Evolutionary conservation across 2,113 vertebrate genomes (phyloP).

Genomic region (Zosterops lateralis): DNA sequence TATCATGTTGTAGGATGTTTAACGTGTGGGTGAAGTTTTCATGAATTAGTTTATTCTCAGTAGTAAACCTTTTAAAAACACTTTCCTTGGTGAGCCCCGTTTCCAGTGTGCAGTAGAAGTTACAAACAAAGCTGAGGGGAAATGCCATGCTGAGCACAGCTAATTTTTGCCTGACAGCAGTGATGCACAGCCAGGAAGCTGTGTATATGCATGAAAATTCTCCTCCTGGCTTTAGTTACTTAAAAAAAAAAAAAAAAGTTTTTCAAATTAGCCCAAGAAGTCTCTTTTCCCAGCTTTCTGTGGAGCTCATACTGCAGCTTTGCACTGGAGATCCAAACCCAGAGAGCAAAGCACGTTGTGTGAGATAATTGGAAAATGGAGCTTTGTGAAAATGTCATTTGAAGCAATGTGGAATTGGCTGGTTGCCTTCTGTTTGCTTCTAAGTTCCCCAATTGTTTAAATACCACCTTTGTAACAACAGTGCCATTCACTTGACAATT

Average conservation of each 20-base stretch:
- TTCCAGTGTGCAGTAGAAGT: neutral
- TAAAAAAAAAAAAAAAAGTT: neutral
- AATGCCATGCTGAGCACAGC: neutral
- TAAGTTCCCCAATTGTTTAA: slow-evolving; percentile 6
- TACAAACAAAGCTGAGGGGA: neutral
- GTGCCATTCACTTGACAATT: neutral
- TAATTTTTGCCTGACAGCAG: neutral
- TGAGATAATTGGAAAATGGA: neutral
- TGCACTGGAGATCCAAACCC: neutral
- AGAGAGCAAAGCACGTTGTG: neutral
- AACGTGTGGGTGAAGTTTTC: neutral
- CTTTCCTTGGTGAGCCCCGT: neutral
- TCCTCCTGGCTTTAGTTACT: neutral
- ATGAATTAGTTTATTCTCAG: neutral
- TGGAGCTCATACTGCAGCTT: neutral
- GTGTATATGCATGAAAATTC: neutral
- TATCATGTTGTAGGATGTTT: neutral
- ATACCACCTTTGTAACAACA: slow-evolving; percentile 3
- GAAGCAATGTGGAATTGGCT: slow-evolving; percentile 5
- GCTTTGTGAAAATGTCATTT: neutral
- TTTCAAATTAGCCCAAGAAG: neutral
- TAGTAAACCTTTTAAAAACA: neutral
- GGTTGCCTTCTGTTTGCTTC: slow-evolving; percentile 30
- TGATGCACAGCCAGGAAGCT: neutral
- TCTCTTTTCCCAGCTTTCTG: neutral